Conservation (phyloP, 1,140 invertebrate genomes). For the Stegodyphus dumicola region DNA sequence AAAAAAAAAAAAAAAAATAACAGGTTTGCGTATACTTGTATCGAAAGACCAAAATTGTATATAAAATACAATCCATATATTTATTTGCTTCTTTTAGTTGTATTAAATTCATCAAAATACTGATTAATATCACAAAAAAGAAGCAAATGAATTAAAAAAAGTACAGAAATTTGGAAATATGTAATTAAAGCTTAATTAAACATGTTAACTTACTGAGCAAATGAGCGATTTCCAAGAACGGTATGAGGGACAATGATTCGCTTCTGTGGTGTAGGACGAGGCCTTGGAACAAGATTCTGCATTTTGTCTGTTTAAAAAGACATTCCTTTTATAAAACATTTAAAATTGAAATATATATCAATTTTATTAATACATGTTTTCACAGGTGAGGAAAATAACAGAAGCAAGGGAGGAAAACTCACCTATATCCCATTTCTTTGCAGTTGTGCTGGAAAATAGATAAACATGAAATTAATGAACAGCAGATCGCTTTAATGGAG, state of each 20-base stretch:
- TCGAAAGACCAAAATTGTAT: too few species aligned
- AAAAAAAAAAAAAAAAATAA: too few species aligned
- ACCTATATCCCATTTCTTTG: constrained; percentile 57
- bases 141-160: not conserved
- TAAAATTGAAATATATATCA: too few species aligned
- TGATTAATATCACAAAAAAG: not conserved
- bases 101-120: too few species aligned
- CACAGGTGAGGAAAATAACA: not conserved
- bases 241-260: constrained; percentile 54
- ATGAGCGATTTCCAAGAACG: constrained; percentile 51
- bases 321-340: not conserved
- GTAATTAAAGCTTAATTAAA: not conserved
- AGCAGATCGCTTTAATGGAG: too few species aligned
- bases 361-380: not conserved
- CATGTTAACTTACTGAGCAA: constrained; percentile 40
- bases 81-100: too few species aligned
- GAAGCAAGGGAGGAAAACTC: not conserved
- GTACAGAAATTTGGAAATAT: not conserved
- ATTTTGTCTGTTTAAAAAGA: constrained; percentile 31
- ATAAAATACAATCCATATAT: too few species aligned
- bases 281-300: constrained; percentile 21
- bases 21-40: too few species aligned
- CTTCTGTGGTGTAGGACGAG: constrained; percentile 28
- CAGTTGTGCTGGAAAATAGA: constrained; percentile 29
- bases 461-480: too few species aligned